Base-by-base conservation (phyloP, 2,888 invertebrate species). In the Scaptomyza cyrtandrae region DNA sequence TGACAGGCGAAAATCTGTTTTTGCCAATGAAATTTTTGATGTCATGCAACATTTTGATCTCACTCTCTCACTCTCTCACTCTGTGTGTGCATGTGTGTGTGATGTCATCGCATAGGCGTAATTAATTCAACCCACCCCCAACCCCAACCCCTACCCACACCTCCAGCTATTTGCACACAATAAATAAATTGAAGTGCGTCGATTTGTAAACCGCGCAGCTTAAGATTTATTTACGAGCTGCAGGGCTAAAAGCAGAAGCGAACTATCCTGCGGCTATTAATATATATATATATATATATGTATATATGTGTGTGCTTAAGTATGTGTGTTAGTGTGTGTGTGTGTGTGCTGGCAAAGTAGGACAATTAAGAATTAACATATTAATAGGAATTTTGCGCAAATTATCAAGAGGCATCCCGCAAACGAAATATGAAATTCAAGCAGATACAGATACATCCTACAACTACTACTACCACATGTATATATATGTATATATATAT, bases 311-410 rank as follows among this genome's bases (percentile, higher is more conserved):
- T 52, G 43, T 56, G 45, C 29, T 19, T 19, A 44, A 29, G 29
- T 58, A 61, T 49, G 54, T 48, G 48, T 55, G 58, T 27, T 11
- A 33, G 37, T 66, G 63, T 55, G 45, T 58, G 39, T 52, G 59
- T 52, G 65, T 54, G 63, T 55, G 68, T 11, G 27, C 41, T 60
- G 62, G 57, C 52, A 67, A 79, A 81, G 80, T 75, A 71, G 88
- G 64, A 89, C 86, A 86, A 85, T 89, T 86, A 88, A 77, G 86
- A 88, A 86, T 86, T 86, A 89, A 89, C 86, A 86, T 86, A 86
- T 86, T 86, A 86, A 86, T 86, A 87, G 86, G 80, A 89, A 60
- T 89, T 89, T 87, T 86, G 85, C 87, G 85, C 87, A 84, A 86
- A 86, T 86, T 86, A 89, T 87, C 85, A 69, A 65, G 69, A 52